A percentile compares a stretch with the other conserved stretches of the same genome.
Evolutionary conservation across 2,888 invertebrate species (phyloP).

Genomic region (Conus canariensis): DNA sequence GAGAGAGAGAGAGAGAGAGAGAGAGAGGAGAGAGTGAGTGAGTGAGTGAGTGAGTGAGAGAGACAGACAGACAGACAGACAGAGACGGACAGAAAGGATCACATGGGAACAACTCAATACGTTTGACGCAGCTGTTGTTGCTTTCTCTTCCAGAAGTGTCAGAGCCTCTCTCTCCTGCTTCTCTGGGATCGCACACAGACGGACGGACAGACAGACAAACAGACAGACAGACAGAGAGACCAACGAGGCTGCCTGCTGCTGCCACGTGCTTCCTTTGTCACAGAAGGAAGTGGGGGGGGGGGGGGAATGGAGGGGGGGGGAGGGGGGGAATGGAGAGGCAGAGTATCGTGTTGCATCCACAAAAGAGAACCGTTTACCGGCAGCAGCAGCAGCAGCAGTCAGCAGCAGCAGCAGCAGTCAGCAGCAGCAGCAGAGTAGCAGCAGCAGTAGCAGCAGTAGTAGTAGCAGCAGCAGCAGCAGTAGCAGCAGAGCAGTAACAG

Average conservation of each 20-base stretch:
- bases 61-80: slow-evolving; percentile 1
- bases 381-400: slow-evolving; percentile 28
- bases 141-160: too few relatives aligned
- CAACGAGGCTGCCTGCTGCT: neutral
- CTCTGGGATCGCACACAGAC: neutral
- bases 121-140: too few relatives aligned
- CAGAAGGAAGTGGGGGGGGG: too few relatives aligned
- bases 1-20: too few relatives aligned
- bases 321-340: too few relatives aligned
- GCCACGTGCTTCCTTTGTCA: neutral
- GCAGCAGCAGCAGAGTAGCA: slow-evolving; percentile 17
- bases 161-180: too few relatives aligned
- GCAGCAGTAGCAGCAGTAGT: slow-evolving; percentile 22
- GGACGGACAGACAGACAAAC: neutral
- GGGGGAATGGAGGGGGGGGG: too few relatives aligned
- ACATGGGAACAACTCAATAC: too few relatives aligned
- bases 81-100: neutral
- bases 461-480: slow-evolving; percentile 20
- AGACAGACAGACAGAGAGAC: neutral
- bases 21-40: too few relatives aligned
- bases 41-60: too few relatives aligned
- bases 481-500: slow-evolving; percentile 4
- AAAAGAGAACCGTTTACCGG: neutral
- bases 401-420: neutral
- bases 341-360: neutral